Percentiles rank a stretch among this genome's conserved stretches.
Conservation (phyloP, 37 sponge, comb jelly and placozoan species). For the Bolinopsis microptera region DNA sequence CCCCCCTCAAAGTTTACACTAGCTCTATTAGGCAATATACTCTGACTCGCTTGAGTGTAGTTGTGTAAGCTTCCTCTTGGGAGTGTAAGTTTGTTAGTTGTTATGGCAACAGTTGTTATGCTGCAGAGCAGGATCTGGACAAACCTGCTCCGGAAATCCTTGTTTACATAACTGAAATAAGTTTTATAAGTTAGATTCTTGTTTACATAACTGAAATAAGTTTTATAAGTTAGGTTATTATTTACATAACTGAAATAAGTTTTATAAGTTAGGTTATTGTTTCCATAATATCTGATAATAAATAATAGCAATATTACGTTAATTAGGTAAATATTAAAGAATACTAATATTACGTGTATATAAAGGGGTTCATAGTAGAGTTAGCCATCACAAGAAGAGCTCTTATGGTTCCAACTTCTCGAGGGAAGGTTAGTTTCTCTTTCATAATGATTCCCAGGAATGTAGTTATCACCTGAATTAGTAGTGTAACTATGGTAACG, state of each 20-base stretch:
- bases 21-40: background rate
- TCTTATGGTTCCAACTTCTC: background rate
- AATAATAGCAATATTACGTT: background rate
- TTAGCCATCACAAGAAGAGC: constrained; percentile 58
- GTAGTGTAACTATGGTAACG: too few relatives aligned
- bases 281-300: background rate
- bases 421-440: constrained; percentile 6
- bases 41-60: background rate
- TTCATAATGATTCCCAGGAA: constrained; percentile 26
- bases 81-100: background rate
- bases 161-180: constrained; percentile 30
- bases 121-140: constrained; percentile 58
- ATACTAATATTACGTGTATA: constrained; percentile 47
- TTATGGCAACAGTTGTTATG: too few relatives aligned
- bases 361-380: constrained; percentile 64
- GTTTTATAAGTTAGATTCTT: background rate
- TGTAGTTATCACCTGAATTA: background rate
- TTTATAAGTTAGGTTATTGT: background rate
- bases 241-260: constrained; percentile 8
- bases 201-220: constrained; percentile 15
- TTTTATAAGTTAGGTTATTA: background rate
- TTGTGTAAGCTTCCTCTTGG: background rate
- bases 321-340: background rate
- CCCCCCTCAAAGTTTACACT: background rate
- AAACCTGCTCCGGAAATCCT: constrained; percentile 31